Base-by-base conservation (phyloP, 1,140 invertebrate genomes). In the Camponotus vicinus region DNA sequence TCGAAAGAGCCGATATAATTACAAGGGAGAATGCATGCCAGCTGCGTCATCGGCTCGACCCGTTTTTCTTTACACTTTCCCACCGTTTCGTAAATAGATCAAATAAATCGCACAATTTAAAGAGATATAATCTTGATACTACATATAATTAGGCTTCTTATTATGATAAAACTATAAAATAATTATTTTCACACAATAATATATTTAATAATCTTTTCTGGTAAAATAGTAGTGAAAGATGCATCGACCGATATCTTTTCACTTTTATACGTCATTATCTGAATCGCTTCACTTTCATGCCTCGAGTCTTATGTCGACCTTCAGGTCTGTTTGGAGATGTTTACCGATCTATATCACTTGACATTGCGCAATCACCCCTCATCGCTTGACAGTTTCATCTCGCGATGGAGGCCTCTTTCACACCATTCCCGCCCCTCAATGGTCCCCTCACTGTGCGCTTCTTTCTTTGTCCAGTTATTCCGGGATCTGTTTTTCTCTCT, bases 341-440 rank as follows among this genome's bases (percentile, higher is more conserved):
- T 86, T 86, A 83, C 61, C 88, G 91, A 93, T 93, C 90, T 92
- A 88, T 93, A 93, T 92, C 92, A 92, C 69, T 80, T 75, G 45
- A 34, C 42, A 4, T 92, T 91, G 86, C 73, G 88, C 85, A 92
- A 92, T 11, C 27, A 87, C 42, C 76, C 89, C 61, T 87, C 77
- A 80, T 80, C 37, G 34, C 52, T 75, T 52, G 40, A 57, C 42
- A 80, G 64, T n/a, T 80, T 82, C 52, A 57, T 82, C 64, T 71
- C 21, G 9, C 13, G 67, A 67, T n/a, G 45, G 59, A 70, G 8
- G 52, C 32, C 34, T 73, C 52, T 49, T 73, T 52, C 40, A 49
- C 45, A 15, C 52, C 84, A 18, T 27, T 67, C n/a, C 42, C 83
- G 18, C 61, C 55, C 37, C 52, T 86, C 34, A 21, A 40, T 18